Base-by-base conservation (phyloP, 2,113 vertebrate species). In the Albula glossodonta region DNA sequence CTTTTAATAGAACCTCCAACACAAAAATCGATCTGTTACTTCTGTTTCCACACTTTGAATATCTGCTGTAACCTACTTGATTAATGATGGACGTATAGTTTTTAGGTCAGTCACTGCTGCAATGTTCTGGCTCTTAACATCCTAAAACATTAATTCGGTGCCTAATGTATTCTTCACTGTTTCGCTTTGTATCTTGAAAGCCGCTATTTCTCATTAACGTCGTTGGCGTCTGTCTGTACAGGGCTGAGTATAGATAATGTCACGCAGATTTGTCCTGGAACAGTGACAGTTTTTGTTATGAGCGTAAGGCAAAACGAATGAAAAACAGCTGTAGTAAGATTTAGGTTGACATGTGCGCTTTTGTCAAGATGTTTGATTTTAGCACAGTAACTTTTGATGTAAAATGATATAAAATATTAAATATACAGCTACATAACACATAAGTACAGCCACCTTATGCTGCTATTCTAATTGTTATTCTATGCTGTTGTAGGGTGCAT, bases 191-290 rank as follows among this genome's bases (percentile, higher is more conserved):
- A n/a, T 78, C 41, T 19, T 80, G 7, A 15, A 51, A 80, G 9
- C 53, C 17, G 49, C 19, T 56, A 85, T 60, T 85, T 60, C 31
- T 41, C 31, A 41, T 41, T 41, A 41, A 85, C 41, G 10, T 60
- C 74, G 10, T 51, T 57, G 50, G 31, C 74, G n/a, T 79, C 77
- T 80, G 84, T 7, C 56, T 12, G 77, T 78, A 79, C 56, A 60
- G 77, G 22, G n/a, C 22, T 74, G 70, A 74, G 70, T 74, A 9
- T 9, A 79, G 53, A 41, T 79, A 41, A 52, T 85, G 77, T 80
- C 57, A 85, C 74, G 25, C 60, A 79, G 74, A 85, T 85, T 84
- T 66, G n/a, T 66, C 63, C 25, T 13, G 4, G 63, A 84, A 84
- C 77, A 50, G 13, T 51, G 15, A 53, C 25, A 51, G 51, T 56